Evolutionary conservation across 64 coral and sea anemone genomes (phyloP).

Genomic region (Trachythela sp.): DNA sequence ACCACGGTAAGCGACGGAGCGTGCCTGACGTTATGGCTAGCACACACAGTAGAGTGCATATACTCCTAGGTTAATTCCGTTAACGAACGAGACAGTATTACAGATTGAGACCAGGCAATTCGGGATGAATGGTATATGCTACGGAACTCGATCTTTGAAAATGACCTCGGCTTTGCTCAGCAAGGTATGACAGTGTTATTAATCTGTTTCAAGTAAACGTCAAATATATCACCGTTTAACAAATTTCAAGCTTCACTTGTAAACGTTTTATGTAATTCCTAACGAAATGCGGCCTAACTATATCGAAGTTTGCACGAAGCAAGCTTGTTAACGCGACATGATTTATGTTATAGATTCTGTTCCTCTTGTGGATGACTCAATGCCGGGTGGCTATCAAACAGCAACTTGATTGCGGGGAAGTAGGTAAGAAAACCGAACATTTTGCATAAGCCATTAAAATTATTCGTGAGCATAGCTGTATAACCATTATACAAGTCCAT

Average conservation of each 20-base stretch:
- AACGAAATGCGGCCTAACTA: background rate
- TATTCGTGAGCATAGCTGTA: too few relatives aligned
- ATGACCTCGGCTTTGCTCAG: too few relatives aligned
- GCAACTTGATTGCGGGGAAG: background rate
- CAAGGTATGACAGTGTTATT: too few relatives aligned
- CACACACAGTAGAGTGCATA: background rate
- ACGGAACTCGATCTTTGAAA: too few relatives aligned
- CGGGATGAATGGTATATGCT: too few relatives aligned
- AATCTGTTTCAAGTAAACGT: too few relatives aligned
- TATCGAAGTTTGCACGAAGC: background rate
- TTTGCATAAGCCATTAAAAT: background rate
- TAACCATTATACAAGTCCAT: too few relatives aligned
- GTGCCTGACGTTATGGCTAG: background rate
- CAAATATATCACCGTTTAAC: background rate
- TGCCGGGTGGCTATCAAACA: background rate
- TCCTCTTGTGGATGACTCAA: background rate
- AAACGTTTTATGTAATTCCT: background rate
- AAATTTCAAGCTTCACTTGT: background rate
- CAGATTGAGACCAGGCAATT: background rate
- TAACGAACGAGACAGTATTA: background rate
- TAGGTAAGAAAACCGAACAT: background rate
- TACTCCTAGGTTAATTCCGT: background rate
- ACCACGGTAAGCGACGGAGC: background rate
- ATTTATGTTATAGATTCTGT: background rate
- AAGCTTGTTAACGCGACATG: background rate